phyloP scores from a whole-genome alignment of 2,797 vertebrate genomes.

The Scomberomorus guttatus region DNA sequence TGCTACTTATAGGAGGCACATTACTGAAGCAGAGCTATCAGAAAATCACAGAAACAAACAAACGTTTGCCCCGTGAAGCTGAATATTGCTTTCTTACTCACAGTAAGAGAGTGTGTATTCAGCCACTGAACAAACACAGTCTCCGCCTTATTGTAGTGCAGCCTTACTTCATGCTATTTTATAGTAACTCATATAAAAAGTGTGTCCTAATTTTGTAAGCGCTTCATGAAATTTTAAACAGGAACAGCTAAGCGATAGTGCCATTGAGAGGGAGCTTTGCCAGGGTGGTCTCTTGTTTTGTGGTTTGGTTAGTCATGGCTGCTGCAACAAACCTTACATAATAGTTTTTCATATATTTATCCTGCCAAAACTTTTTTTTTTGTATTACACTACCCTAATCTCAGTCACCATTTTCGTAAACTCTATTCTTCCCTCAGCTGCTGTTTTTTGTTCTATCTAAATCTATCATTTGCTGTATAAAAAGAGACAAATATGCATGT shows the following conservation, averaged over 20 bases:
- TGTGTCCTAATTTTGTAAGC: conserved; percentile 47
- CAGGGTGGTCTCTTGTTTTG: conserved; percentile 30
- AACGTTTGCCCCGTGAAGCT: conserved; percentile 23
- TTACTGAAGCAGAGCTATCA: conserved; percentile 37
- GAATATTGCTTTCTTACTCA: conserved; percentile 21
- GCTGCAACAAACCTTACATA: conserved; percentile 40
- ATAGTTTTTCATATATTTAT: conserved; percentile 15
- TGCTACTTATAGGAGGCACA: conserved; percentile 9
- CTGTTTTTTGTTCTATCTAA: conserved; percentile 3
- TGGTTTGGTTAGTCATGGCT: conserved; percentile 29
- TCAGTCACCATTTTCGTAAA: conserved; percentile 10
- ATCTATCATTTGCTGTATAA: neutral
- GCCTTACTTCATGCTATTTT: conserved; percentile 36
- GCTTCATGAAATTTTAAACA: conserved; percentile 63
- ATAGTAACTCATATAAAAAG: conserved; percentile 50
- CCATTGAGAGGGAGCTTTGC: conserved; percentile 40
- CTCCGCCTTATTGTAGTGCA: conserved; percentile 25
- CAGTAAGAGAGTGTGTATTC: conserved; percentile 26
- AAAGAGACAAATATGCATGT: conserved; percentile 11
- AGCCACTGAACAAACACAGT: conserved; percentile 50
- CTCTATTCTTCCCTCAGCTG: neutral
- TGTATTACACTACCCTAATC: neutral
- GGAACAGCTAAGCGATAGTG: conserved; percentile 47
- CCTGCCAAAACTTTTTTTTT: neutral
- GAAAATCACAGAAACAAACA: conserved; percentile 53